phyloP scores from a whole-genome alignment of 2,888 invertebrate species.

The Acleris emargana region DNA sequence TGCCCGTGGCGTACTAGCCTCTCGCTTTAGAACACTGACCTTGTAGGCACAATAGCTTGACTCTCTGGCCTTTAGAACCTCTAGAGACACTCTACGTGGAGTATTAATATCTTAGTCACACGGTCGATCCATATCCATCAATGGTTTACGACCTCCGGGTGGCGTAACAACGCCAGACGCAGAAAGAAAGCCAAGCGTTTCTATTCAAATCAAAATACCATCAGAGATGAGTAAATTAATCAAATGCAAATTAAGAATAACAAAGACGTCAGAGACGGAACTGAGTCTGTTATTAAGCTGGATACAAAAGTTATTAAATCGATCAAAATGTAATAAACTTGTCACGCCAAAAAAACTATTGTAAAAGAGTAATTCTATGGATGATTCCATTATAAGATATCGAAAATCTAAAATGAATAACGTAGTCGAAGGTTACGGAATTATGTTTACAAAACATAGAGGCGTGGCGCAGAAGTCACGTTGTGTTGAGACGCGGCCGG shows the following conservation, averaged over 20 bases:
- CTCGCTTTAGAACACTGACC: slow-evolving; percentile 68
- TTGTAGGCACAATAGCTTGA: slow-evolving; percentile 68
- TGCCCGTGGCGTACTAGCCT: slow-evolving; percentile 48
- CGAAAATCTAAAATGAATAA: slow-evolving; percentile 40
- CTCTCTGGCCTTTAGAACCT: slow-evolving; percentile 51
- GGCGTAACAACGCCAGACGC: slow-evolving; percentile 22
- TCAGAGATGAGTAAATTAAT: slow-evolving; percentile 8
- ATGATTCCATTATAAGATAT: slow-evolving; percentile 29
- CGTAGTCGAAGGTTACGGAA: slow-evolving; percentile 41
- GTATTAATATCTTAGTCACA: slow-evolving; percentile 48
- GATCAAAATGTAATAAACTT: slow-evolving; percentile 16
- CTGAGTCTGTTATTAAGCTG: not conserved
- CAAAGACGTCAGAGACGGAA: slow-evolving; percentile 5
- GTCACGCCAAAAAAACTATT: not conserved
- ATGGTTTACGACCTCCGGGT: slow-evolving; percentile 15
- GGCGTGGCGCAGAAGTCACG: slow-evolving; percentile 56
- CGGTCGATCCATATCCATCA: slow-evolving; percentile 40
- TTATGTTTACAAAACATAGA: slow-evolving; percentile 60
- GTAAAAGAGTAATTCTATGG: slow-evolving; percentile 19
- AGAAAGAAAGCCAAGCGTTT: slow-evolving; percentile 27
- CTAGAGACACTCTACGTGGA: slow-evolving; percentile 39
- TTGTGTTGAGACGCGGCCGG: slow-evolving; percentile 40
- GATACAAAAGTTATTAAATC: slow-evolving; percentile 7
- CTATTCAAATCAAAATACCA: slow-evolving; percentile 34
- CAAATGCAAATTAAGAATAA: slow-evolving; percentile 24